Conservation (phyloP, 1,140 invertebrate genomes). For the Bradynema listronoti region DNA sequence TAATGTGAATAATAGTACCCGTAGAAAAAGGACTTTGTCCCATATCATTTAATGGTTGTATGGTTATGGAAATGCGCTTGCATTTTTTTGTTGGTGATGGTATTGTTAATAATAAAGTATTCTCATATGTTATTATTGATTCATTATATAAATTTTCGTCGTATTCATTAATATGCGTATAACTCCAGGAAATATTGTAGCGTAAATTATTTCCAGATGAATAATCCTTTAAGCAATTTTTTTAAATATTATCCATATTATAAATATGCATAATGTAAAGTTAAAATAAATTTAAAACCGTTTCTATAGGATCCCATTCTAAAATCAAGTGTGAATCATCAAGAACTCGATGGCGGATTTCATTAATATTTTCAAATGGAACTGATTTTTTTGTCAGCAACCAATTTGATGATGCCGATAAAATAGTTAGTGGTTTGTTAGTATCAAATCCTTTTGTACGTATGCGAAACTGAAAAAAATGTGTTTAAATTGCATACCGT, state of each 20-base stretch:
- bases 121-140: neutral
- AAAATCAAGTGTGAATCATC: conserved; percentile 33
- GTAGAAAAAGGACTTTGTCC: conserved; percentile 27
- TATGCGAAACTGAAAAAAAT: conserved; percentile 42
- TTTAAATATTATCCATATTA: neutral
- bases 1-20: conserved; percentile 32
- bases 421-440: conserved; percentile 22
- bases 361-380: conserved; percentile 24
- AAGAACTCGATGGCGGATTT: conserved; percentile 35
- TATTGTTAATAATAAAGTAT: neutral
- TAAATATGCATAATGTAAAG: neutral
- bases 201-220: conserved; percentile 35
- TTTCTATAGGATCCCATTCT: conserved; percentile 43
- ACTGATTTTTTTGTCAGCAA: conserved; percentile 24
- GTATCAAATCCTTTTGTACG: conserved; percentile 11
- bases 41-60: conserved; percentile 36
- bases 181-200: conserved; percentile 37
- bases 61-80: conserved; percentile 27
- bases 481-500: neutral
- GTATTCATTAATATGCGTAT: neutral
- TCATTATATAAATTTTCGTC: neutral
- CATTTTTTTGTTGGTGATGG: conserved; percentile 10
- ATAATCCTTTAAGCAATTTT: conserved; percentile 16
- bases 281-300: conserved; percentile 16
- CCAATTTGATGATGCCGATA: conserved; percentile 32